Base-by-base conservation (phyloP, 1,140 invertebrate species). In the Copidosoma floridanum region DNA sequence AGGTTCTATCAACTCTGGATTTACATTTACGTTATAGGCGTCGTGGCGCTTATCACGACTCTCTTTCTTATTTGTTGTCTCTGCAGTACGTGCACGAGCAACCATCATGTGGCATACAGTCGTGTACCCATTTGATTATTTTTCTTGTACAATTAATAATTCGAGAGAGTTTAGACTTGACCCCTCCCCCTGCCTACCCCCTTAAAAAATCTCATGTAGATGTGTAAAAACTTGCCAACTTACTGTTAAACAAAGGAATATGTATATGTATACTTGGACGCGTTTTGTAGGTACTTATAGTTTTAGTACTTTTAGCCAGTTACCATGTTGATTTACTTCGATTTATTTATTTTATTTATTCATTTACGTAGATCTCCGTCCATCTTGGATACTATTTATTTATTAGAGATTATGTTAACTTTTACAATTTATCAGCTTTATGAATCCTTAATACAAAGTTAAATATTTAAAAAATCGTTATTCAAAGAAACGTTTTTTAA, bases 1-100 rank as follows among this genome's bases (percentile, higher is more conserved):
- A 73, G 81, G 70, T 80, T 82, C 65, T 60, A 70, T 24, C 71
- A 78, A 59, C 58, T 82, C 5, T 48, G 46, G 26, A 54, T 68
- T 16, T 82, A 82, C 57, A 10, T 78, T n/a, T 69, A 64, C 41
- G 63, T 71, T 37, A 44, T 71, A 38, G 38, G 56, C n/a, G 24
- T 69, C 48, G 55, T 73, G 38, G 46, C 78, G 10, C 32, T 73
- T 29, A 48, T 77, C 57, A 64, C 51, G 26, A 41, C 66, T 41
- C 69, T 68, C 48, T 66, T 43, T 24, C 67, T 66, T 48, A 56
- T 72, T 32, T n/a, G n/a, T n/a, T n/a, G n/a, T n/a, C n/a, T n/a
- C n/a, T 74, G 67, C 32, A 61, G 63, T 41, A 72, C 62, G 40
- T 72, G 70, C 52, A 51, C 61, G 21, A 69, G 67, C 12, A 66